A percentile compares a stretch with the other conserved stretches of the same genome.
Evolutionary conservation across 2,113 vertebrate species (phyloP).

Genomic region (Tauraco erythrolophus): DNA sequence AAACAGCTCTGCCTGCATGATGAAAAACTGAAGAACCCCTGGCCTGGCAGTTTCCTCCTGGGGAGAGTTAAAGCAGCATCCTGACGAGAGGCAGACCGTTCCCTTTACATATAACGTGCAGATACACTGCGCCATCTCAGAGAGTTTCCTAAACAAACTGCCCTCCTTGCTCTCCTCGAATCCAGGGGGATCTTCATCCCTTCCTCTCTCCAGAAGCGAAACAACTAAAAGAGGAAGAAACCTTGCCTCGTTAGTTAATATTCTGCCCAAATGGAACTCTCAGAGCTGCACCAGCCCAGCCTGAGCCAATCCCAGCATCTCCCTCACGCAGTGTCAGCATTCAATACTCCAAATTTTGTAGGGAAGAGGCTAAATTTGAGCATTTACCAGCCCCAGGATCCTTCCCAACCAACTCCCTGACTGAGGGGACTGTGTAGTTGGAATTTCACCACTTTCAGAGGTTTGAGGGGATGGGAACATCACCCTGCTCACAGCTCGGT

Average conservation of each 20-base stretch:
- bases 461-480: neutral
- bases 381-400: neutral
- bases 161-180: neutral
- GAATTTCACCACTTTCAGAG: neutral
- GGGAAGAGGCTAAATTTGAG: neutral
- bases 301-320: neutral
- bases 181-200: neutral
- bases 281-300: neutral
- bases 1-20: neutral
- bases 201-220: neutral
- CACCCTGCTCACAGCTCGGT: fast-evolving
- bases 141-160: neutral
- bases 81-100: neutral
- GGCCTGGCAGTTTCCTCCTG: slow-evolving; percentile 3
- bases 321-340: fast-evolving
- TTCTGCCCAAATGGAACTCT: neutral
- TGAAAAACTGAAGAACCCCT: slow-evolving; percentile 44
- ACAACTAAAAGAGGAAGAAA: neutral
- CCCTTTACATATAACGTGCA: neutral
- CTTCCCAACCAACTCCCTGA: neutral
- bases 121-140: neutral
- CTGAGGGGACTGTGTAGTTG: neutral
- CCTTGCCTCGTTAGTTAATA: neutral
- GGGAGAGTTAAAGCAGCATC: neutral
- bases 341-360: neutral